Evolutionary conservation across 2,113 vertebrate species (phyloP).

Genomic region (Pachypanchax playfairii): DNA sequence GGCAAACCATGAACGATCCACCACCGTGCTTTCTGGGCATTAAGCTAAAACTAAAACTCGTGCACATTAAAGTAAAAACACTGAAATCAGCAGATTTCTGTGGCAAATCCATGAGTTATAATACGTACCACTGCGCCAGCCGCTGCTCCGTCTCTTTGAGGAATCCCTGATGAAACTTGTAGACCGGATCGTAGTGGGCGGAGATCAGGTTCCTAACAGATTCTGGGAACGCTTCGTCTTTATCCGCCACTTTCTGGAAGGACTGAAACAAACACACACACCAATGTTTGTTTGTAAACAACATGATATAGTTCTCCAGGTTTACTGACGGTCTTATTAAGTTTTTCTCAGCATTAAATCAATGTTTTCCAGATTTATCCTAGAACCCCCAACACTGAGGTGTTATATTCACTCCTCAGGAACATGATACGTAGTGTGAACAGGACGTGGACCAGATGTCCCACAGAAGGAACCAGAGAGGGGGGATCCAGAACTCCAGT

Average conservation of each 20-base stretch:
- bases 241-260: conserved; percentile 82
- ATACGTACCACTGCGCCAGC: conserved; percentile 89
- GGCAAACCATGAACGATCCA: background rate
- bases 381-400: conserved; percentile 22
- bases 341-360: too few species aligned
- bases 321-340: too few species aligned
- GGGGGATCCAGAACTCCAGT: conserved; percentile 3
- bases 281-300: too few species aligned
- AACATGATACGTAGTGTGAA: conserved; percentile 15
- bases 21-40: background rate
- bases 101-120: background rate
- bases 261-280: conserved; percentile 76
- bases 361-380: too few species aligned
- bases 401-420: conserved; percentile 11
- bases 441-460: conserved; percentile 37
- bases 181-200: conserved; percentile 89
- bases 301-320: too few species aligned
- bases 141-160: conserved; percentile 94
- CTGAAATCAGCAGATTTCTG: background rate
- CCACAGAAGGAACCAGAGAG: conserved; percentile 12
- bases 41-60: too few species aligned
- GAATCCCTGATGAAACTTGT: conserved; percentile 92
- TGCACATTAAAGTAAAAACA: too few species aligned
- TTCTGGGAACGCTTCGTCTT: conserved; percentile 89
- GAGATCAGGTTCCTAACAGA: conserved; percentile 85